Conservation (phyloP, 2,888 invertebrate genomes). For the Harpalus rufipes region DNA sequence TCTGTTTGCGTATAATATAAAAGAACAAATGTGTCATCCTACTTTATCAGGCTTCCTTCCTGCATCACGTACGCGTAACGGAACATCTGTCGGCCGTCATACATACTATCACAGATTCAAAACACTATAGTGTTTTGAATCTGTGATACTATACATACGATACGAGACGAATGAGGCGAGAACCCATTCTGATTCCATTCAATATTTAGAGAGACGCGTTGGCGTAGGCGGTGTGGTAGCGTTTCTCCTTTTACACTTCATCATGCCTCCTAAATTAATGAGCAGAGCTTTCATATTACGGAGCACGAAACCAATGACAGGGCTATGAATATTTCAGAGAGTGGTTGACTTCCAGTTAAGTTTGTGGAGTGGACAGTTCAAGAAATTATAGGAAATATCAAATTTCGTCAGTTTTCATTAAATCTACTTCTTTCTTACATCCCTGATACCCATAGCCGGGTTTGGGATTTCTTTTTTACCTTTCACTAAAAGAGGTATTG, state of each 20-base stretch:
- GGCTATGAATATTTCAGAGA: no score
- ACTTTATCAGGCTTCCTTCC: constrained; percentile 55
- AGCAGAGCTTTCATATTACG: not conserved
- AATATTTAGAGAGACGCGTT: constrained; percentile 20
- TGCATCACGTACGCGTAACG: constrained; percentile 54
- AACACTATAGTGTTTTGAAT: no score
- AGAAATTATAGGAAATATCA: not conserved
- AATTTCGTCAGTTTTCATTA: not conserved
- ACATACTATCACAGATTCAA: no score
- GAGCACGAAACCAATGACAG: no score
- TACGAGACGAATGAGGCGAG: not conserved
- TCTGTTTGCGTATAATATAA: not conserved
- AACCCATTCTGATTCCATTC: constrained; percentile 3
- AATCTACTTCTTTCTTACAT: no score
- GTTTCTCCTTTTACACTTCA: not conserved
- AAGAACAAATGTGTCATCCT: constrained; percentile 52
- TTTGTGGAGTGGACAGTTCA: no score
- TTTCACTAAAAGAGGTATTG: no score
- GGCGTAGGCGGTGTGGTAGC: no score
- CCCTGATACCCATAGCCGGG: no score
- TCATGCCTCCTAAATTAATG: constrained; percentile 5
- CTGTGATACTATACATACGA: constrained; percentile 12
- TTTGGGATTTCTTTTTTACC: no score
- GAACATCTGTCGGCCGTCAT: constrained; percentile 51
- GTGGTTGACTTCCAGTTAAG: no score